phyloP scores from a whole-genome alignment of 2,113 vertebrate genomes.

The Glareola pratincola region DNA sequence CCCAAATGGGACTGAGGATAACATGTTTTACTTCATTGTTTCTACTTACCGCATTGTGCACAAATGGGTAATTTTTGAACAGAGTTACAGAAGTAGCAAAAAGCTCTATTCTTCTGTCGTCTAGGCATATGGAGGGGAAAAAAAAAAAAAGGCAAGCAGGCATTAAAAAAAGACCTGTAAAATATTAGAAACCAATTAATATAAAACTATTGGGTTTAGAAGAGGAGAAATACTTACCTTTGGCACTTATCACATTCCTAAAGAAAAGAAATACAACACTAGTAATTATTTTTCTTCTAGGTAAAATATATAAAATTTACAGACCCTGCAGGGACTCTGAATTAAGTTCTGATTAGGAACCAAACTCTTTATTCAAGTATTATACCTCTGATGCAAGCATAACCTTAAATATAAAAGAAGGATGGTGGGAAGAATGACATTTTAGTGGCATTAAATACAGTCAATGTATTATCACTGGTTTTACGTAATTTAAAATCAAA shows the following conservation, averaged over 20 bases:
- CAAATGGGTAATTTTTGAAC: slow-evolving; percentile 96
- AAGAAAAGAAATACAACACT: slow-evolving; percentile 43
- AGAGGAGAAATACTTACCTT: slow-evolving; percentile 78
- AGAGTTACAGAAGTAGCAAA: slow-evolving; percentile 95
- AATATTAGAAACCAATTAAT: background rate
- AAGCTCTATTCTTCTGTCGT: slow-evolving; percentile 96
- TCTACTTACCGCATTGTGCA: slow-evolving; percentile 93
- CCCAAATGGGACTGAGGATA: background rate
- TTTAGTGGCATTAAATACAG: background rate
- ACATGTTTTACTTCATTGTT: background rate
- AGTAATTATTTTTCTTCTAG: slow-evolving; percentile 22
- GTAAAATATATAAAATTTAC: background rate
- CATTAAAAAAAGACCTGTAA: background rate
- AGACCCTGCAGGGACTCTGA: background rate
- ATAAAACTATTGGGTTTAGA: background rate
- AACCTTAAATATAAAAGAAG: background rate
- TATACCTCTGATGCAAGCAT: background rate
- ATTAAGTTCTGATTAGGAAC: background rate
- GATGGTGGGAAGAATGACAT: background rate
- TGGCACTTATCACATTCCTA: slow-evolving; percentile 99
- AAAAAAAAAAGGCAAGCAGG: background rate
- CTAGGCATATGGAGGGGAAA: slow-evolving; percentile 66
- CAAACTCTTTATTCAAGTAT: background rate
- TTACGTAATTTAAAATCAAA: background rate
- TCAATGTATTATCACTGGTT: background rate